Percentiles rank a stretch among this genome's conserved stretches.
These are phyloP conservation scores for Limonius californicus DNA, from an alignment of 1,140 invertebrate species.

Conservation along the genomic window DNA sequence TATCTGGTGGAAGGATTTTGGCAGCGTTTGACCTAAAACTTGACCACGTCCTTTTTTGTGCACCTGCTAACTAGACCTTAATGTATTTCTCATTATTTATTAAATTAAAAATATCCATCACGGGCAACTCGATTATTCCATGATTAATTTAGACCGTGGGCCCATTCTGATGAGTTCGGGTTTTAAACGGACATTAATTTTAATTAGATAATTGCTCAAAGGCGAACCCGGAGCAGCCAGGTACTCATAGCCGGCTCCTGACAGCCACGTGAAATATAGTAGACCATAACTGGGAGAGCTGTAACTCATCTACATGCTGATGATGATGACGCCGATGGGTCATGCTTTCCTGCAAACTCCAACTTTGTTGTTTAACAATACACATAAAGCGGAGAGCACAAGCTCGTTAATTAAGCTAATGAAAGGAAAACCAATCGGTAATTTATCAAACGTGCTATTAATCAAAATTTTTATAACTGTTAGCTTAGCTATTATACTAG, in stretches of 20 bases:
- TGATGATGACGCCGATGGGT: neutral
- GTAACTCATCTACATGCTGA: conserved; percentile 20
- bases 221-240: conserved; percentile 33
- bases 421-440: too few species aligned
- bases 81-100: conserved; percentile 47
- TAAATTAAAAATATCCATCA: conserved; percentile 49
- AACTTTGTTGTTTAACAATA: too few species aligned
- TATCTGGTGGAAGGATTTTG: too few species aligned
- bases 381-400: too few species aligned
- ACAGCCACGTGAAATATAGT: conserved; percentile 38
- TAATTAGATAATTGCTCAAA: conserved; percentile 49
- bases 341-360: too few species aligned
- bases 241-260: conserved; percentile 20
- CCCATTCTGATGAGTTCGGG: conserved; percentile 43
- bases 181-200: conserved; percentile 48
- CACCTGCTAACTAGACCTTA: conserved; percentile 45
- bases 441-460: too few species aligned
- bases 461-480: too few species aligned
- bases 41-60: too few species aligned
- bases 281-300: conserved; percentile 9
- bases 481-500: too few species aligned
- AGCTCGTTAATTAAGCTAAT: too few species aligned
- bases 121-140: conserved; percentile 40
- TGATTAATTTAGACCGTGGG: conserved; percentile 46
- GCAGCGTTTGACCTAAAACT: too few species aligned